A percentile compares a stretch with the other conserved stretches of the same genome.
Conservation (phyloP, 2,888 invertebrate genomes). For the Heteromurus nitidus region DNA sequence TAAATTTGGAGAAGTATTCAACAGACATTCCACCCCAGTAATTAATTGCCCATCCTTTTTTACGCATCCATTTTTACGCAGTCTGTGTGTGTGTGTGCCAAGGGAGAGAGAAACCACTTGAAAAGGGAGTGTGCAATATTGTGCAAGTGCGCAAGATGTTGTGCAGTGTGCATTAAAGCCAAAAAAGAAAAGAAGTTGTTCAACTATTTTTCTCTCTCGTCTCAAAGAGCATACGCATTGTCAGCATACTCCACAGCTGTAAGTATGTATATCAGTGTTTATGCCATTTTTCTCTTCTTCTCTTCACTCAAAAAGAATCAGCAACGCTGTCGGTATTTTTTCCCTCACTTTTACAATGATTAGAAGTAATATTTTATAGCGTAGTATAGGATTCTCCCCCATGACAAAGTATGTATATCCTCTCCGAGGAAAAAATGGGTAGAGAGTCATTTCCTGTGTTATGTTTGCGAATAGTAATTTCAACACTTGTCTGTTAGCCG, state of each 20-base stretch:
- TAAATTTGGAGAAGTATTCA: slow-evolving; percentile 56
- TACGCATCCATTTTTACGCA: slow-evolving; percentile 56
- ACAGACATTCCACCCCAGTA: slow-evolving; percentile 52
- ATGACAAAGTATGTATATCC: no score
- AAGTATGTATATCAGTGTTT: no score
- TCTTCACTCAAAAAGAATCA: no score
- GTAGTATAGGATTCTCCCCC: no score
- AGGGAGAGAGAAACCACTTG: slow-evolving; percentile 6
- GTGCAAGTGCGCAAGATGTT: slow-evolving; percentile 7
- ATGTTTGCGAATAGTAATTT: slow-evolving; percentile 50
- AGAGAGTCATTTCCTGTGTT: slow-evolving; percentile 50
- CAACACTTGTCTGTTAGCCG: slow-evolving; percentile 36
- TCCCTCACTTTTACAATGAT: slow-evolving; percentile 34
- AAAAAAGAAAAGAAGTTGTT: no score
- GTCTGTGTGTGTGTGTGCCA: no score
- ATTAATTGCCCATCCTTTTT: slow-evolving; percentile 56
- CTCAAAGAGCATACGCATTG: neutral
- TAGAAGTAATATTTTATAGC: no score
- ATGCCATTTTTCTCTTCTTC: slow-evolving; percentile 15
- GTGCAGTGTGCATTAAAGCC: no score
- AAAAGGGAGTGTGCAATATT: slow-evolving; percentile 4
- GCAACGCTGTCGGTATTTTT: slow-evolving; percentile 1
- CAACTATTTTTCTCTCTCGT: no score
- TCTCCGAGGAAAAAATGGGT: slow-evolving; percentile 20
- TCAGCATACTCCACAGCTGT: no score